phyloP scores from a whole-genome alignment of 2,113 vertebrate species.

The Ciconia boyciana region DNA sequence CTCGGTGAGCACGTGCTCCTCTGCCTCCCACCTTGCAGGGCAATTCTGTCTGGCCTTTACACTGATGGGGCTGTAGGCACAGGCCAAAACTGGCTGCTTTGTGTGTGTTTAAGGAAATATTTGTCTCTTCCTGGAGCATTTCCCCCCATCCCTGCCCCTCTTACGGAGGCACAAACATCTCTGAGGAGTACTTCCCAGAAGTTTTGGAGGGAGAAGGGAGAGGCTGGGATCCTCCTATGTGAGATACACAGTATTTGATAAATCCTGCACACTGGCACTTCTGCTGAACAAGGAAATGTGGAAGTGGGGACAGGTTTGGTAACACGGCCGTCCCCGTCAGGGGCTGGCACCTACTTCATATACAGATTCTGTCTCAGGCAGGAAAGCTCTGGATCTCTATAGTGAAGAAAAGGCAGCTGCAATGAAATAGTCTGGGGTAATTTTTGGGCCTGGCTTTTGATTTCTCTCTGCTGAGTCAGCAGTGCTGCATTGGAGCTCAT shows the following conservation, averaged over 20 bases:
- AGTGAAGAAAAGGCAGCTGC: neutral
- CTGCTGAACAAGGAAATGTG: neutral
- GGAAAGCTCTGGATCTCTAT: neutral
- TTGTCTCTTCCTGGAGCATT: neutral
- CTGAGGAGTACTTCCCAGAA: neutral
- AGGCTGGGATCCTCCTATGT: neutral
- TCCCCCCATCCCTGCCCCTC: neutral
- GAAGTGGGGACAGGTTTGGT: neutral
- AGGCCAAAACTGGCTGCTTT: neutral
- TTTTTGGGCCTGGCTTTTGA: neutral
- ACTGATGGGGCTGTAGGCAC: accelerated
- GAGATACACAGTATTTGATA: neutral
- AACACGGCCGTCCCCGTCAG: neutral
- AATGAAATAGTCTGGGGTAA: neutral
- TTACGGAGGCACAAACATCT: neutral
- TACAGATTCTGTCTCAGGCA: neutral
- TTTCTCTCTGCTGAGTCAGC: neutral
- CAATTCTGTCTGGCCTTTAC: no score
- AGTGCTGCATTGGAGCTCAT: neutral
- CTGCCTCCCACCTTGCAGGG: accelerated
- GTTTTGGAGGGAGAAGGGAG: neutral
- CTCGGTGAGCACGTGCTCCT: accelerated
- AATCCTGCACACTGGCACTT: neutral
- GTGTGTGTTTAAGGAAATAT: neutral
- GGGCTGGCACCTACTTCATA: neutral